Evolutionary conservation across 2,888 invertebrate species (phyloP).

Genomic region (Drosophila mercatorum): DNA sequence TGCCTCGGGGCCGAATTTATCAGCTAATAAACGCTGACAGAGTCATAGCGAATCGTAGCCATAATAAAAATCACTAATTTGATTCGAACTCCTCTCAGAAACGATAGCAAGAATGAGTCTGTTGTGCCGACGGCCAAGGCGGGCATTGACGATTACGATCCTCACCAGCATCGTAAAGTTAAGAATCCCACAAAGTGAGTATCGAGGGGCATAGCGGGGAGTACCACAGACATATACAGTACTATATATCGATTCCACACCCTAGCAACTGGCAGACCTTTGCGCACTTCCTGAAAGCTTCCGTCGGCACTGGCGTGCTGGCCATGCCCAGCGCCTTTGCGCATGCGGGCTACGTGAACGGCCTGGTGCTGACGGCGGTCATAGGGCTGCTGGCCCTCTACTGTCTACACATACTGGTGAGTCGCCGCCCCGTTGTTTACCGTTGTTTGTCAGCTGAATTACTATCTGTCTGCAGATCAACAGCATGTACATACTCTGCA

Average conservation of each 20-base stretch:
- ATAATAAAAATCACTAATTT: slow-evolving; percentile 38
- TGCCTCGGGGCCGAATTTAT: slow-evolving; percentile 38
- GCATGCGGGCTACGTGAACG: slow-evolving; percentile 95
- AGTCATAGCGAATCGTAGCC: slow-evolving; percentile 30
- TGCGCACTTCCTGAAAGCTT: slow-evolving; percentile 97
- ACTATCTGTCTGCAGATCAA: slow-evolving; percentile 62
- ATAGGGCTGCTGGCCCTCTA: slow-evolving; percentile 97
- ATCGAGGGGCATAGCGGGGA: background rate
- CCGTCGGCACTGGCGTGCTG: slow-evolving; percentile 97
- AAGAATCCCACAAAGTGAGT: slow-evolving; percentile 90
- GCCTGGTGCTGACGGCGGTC: slow-evolving; percentile 91
- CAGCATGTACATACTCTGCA: slow-evolving; percentile 85
- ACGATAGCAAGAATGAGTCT: slow-evolving; percentile 48
- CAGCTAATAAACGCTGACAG: slow-evolving; percentile 26
- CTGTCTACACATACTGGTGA: slow-evolving; percentile 96
- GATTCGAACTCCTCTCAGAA: slow-evolving; percentile 33
- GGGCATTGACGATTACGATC: slow-evolving; percentile 87
- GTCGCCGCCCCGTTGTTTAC: slow-evolving; percentile 1
- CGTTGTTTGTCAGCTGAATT: too few relatives aligned
- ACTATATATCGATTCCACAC: background rate
- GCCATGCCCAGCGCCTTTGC: slow-evolving; percentile 95
- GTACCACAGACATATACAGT: background rate
- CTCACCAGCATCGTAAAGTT: slow-evolving; percentile 91
- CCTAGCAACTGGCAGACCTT: slow-evolving; percentile 94
- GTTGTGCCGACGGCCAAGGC: slow-evolving; percentile 28